phyloP scores from a whole-genome alignment of 2,888 invertebrate species.

The Pteria penguin region DNA sequence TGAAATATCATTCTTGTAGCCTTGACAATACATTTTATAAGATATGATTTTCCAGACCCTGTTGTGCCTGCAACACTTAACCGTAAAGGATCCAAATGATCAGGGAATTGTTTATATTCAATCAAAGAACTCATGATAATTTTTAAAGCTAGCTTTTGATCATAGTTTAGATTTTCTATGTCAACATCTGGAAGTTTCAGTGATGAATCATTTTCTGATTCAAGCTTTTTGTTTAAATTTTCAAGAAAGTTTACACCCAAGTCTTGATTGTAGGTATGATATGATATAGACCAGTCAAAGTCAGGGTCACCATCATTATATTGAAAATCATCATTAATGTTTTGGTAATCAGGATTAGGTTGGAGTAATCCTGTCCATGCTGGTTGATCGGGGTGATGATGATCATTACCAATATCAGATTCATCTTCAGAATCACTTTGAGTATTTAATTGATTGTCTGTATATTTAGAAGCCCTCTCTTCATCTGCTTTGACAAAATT shows the following conservation, averaged over 20 bases:
- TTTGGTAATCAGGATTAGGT: conserved; percentile 35
- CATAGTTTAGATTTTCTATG: conserved; percentile 30
- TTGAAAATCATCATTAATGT: conserved; percentile 24
- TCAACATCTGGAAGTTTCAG: conserved; percentile 41
- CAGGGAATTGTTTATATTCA: neutral
- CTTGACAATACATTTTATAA: conserved; percentile 46
- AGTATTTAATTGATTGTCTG: neutral
- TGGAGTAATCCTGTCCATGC: conserved; percentile 50
- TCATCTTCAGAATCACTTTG: conserved; percentile 14
- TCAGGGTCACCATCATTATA: conserved; percentile 58
- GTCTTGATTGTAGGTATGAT: conserved; percentile 29
- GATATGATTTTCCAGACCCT: conserved; percentile 44
- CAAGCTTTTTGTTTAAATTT: neutral
- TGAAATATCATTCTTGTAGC: conserved; percentile 33
- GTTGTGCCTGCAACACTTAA: conserved; percentile 48
- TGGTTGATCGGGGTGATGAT: conserved; percentile 33
- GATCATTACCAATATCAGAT: neutral
- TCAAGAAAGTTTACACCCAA: conserved; percentile 37
- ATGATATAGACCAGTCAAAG: conserved; percentile 33
- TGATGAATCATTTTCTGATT: neutral
- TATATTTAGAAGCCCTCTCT: conserved; percentile 31
- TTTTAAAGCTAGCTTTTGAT: conserved; percentile 43
- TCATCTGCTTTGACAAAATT: conserved; percentile 51
- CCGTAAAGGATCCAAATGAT: conserved; percentile 22
- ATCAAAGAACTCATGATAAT: conserved; percentile 34